Evolutionary conservation across 2,888 invertebrate species (phyloP).

Genomic region (Mimas tiliae): DNA sequence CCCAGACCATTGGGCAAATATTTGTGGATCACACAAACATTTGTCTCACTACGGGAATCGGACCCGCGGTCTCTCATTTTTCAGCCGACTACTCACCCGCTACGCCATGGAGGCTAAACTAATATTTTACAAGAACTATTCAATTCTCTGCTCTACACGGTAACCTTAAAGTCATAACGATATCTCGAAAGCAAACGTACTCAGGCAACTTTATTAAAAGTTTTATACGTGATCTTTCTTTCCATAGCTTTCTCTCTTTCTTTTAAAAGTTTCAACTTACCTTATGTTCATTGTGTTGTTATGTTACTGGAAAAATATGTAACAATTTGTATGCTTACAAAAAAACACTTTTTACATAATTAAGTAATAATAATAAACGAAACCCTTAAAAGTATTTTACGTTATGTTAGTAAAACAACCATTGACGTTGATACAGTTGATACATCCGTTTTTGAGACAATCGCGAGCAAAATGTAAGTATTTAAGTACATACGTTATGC

Average conservation of each 20-base stretch:
- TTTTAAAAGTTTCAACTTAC: neutral
- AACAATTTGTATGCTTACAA: neutral
- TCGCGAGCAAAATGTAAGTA: too few relatives aligned
- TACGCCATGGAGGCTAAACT: too few relatives aligned
- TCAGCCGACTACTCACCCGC: too few relatives aligned
- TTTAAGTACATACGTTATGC: too few relatives aligned
- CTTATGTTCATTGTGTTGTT: neutral
- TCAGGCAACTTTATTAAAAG: slow-evolving; percentile 61
- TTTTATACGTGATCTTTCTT: slow-evolving; percentile 59
- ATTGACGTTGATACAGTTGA: too few relatives aligned
- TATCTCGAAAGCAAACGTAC: slow-evolving; percentile 50
- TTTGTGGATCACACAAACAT: too few relatives aligned
- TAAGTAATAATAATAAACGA: neutral
- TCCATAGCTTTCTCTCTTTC: slow-evolving; percentile 26
- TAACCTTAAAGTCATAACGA: slow-evolving; percentile 47
- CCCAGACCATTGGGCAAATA: too few relatives aligned
- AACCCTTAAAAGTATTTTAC: too few relatives aligned
- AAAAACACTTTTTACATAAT: neutral
- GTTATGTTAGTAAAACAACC: too few relatives aligned
- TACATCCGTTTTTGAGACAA: too few relatives aligned
- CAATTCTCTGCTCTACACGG: slow-evolving; percentile 36
- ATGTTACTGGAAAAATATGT: neutral
- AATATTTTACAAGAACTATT: slow-evolving; percentile 33
- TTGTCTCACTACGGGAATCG: too few relatives aligned
- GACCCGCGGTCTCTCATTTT: too few relatives aligned